A percentile compares a stretch with the other conserved stretches of the same genome.
Conservation (phyloP, 30 jellyfish, hydroid and myxozoan genomes). For the Sanderia malayensis region DNA sequence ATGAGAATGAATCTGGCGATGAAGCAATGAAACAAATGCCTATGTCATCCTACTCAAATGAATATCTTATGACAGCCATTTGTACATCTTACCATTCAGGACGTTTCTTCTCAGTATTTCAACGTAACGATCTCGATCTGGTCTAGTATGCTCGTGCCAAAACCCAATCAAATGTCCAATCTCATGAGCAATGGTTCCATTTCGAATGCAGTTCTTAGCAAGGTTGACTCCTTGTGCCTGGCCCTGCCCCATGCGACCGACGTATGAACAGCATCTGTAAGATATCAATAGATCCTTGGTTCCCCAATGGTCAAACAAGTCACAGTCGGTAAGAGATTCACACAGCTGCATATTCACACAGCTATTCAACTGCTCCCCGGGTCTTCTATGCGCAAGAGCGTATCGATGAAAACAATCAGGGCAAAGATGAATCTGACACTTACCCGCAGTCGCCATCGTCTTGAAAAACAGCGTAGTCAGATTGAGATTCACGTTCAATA, state of each 20-base stretch:
- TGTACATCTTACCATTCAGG: slow-evolving; percentile 35
- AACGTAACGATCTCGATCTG: slow-evolving; percentile 77
- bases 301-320: too few species aligned
- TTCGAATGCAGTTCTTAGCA: slow-evolving; percentile 58
- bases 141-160: slow-evolving; percentile 96
- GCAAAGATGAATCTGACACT: neutral
- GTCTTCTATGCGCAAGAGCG: too few species aligned
- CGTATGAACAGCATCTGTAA: slow-evolving; percentile 80
- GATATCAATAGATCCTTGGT: too few species aligned
- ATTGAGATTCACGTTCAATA: slow-evolving; percentile 26
- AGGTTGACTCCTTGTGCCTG: slow-evolving; percentile 83
- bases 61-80: too few species aligned
- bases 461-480: slow-evolving; percentile 49
- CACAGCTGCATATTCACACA: neutral
- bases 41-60: too few species aligned
- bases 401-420: too few species aligned
- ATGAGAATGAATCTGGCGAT: too few species aligned
- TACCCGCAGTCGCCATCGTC: slow-evolving; percentile 72
- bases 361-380: neutral
- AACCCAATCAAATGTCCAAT: slow-evolving; percentile 86
- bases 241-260: slow-evolving; percentile 89
- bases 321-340: too few species aligned
- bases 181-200: slow-evolving; percentile 74
- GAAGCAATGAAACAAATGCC: too few species aligned
- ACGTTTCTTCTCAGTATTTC: slow-evolving; percentile 46